A percentile compares a stretch with the other conserved stretches of the same genome.
These are phyloP conservation scores for Arctopsyche grandis DNA, from an alignment of 1,140 invertebrate genomes.

Conservation along the genomic window DNA sequence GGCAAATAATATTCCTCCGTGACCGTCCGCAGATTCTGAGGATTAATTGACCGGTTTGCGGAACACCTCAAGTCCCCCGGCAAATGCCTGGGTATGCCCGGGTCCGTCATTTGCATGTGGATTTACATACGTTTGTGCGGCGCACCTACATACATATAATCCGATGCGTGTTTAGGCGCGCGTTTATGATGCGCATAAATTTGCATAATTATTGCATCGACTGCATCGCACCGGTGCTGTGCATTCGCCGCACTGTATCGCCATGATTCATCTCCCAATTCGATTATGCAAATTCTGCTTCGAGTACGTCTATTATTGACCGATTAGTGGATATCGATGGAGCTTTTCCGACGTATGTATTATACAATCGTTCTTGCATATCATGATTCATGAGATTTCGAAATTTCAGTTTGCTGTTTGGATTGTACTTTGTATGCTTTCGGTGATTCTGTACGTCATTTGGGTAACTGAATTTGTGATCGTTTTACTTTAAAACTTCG, in stretches of 20 bases:
- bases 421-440: too few species aligned
- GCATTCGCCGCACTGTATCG: neutral
- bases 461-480: too few species aligned
- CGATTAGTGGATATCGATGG: too few species aligned
- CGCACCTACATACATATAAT: neutral
- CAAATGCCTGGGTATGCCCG: neutral
- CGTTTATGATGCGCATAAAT: neutral
- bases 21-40: neutral
- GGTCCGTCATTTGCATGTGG: neutral
- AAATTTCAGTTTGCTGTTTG: too few species aligned
- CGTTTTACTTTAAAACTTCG: too few species aligned
- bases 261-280: neutral
- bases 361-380: too few species aligned
- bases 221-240: too few species aligned
- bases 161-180: neutral
- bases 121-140: neutral
- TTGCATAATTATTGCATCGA: neutral
- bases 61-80: neutral
- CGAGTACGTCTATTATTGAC: neutral
- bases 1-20: neutral
- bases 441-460: too few species aligned
- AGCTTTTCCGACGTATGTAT: too few species aligned
- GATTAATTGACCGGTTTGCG: neutral
- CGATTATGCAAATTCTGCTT: neutral
- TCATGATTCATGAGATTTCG: too few species aligned